phyloP scores from a whole-genome alignment of 2,888 invertebrate species.

The Xestoiulus laeticollis region DNA sequence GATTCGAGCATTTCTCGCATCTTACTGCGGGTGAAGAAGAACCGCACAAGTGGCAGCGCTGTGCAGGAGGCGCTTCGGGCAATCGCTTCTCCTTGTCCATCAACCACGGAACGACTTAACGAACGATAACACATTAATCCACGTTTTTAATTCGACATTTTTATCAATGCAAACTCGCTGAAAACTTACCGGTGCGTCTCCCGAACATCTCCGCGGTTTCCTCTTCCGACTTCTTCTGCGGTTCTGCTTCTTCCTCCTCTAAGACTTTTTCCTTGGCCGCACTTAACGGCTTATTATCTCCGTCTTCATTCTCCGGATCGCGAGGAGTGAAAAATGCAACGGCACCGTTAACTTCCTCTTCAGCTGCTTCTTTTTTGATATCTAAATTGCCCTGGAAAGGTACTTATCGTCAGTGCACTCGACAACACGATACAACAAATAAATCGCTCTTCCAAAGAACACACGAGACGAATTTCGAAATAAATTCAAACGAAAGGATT shows the following conservation, averaged over 20 bases:
- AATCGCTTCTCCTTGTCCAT: slow-evolving; percentile 5
- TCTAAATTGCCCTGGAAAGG: background rate
- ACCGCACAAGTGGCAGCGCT: slow-evolving; percentile 85
- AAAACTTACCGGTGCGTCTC: slow-evolving; percentile 33
- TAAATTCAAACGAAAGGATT: too few relatives aligned
- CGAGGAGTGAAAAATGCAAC: background rate
- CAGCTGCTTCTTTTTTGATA: background rate
- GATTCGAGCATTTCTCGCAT: slow-evolving; percentile 83
- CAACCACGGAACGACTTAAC: slow-evolving; percentile 42
- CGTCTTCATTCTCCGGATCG: background rate
- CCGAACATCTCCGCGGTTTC: background rate
- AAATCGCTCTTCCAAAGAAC: too few relatives aligned
- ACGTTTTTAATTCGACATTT: background rate
- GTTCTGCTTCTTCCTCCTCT: background rate
- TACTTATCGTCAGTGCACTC: background rate
- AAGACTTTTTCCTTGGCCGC: background rate
- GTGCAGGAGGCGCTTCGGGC: background rate
- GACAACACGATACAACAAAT: too few relatives aligned
- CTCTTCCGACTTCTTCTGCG: background rate
- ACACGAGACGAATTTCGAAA: too few relatives aligned
- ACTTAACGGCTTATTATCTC: background rate
- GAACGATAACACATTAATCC: background rate
- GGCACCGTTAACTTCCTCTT: background rate
- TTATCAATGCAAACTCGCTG: background rate
- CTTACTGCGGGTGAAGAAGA: slow-evolving; percentile 81